Base-by-base conservation (phyloP, 2,797 vertebrate species). In the Myiothlypis coronata region DNA sequence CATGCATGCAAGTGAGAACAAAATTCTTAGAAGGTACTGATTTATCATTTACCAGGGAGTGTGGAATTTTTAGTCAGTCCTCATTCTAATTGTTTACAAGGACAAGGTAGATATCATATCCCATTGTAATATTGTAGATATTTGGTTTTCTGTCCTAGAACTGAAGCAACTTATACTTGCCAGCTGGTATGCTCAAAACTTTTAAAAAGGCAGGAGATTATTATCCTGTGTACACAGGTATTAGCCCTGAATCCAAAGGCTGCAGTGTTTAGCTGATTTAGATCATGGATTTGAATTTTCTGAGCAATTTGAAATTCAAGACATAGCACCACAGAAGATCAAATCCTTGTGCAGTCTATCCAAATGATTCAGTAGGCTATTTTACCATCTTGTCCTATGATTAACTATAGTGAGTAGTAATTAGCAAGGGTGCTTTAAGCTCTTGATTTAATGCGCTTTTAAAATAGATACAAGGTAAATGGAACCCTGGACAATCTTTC, bases 361-460 rank as follows among this genome's bases (percentile, higher is more conserved):
- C 64, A 77, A 44, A 80, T 85, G 57, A 91, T 78, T 85, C 75
- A 65, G 71, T 61, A 70, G 43, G n/a, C 64, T 89, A 55, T 91
- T 96, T 94, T 95, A 34, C 78, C 69, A 81, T 83, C 89, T 91
- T 96, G 68, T 96, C 53, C 57, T 85, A 55, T 83, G 91, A 87
- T 79, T 92, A 85, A 64, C 60, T 77, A 37, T 34, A 87, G 65
- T 2, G 39, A 93, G 71, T 61, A 56, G 35, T 83, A 95, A 95
- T 95, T 94, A 93, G 78, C 84, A 57, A 53, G 55, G 53, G 84
- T 89, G 55, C 60, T 93, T 91, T 92, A 96, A 96, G 88, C 83
- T 68, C 60, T 92, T 78, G 53, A 82, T 94, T 91, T 95, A 93
- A 92, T 77, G 50, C 47, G 65, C 76, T 85, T 92, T 83, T 93